Evolutionary conservation across 23 tunicate genomes (phyloP), one percentile per base, ranked within the genome.

Genomic region (Trididemnum miniatum): DNA sequence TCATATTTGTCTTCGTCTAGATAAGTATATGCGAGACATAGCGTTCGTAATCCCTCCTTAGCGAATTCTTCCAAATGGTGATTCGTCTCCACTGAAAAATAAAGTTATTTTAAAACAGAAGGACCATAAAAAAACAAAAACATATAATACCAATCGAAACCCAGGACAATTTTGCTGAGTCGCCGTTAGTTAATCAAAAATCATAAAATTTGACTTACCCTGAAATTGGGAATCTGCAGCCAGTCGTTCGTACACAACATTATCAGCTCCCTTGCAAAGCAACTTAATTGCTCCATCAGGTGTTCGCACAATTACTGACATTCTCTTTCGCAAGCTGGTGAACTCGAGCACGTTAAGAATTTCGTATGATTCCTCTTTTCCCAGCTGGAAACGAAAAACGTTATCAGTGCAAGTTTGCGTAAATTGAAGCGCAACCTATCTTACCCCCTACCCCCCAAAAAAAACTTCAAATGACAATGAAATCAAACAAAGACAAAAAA

Each of bases 201-300:
- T n/a, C n/a, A n/a, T n/a, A n/a, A n/a, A 62, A 26, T 62, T n/a
- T n/a, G 5, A 34, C 83, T 79, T 29, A 92, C 97, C 72, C 64
- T 30, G 24, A 60, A 71, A 85, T 20, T 77, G 63, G 1, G 95
- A 85, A 1, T 86, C 92, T 0, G 63, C 59, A 0, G 86, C 35
- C 20, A 96, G 51, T 34, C 99, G 51, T 35, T 91, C 94, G 71
- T 30, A 91, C 30, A 96, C 88, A 24, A 96, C 97, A 39, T 91
- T 86, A 35, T 96, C 99, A 0, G 99, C 99, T 20, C 99, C 99
- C 63, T 96, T 96, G 85, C 99, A 96, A 78, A 96, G 50, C 29
- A 96, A 77, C n/a, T 78, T 76, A 40, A 96, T 91, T 29, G 65
- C 49, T 22, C 89, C 97, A 44, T 84, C 82, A 3, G 91, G 91